These are phyloP conservation scores for Caenorhabditis brenneri DNA, from an alignment of 1,140 invertebrate genomes.

Conservation along the genomic window DNA sequence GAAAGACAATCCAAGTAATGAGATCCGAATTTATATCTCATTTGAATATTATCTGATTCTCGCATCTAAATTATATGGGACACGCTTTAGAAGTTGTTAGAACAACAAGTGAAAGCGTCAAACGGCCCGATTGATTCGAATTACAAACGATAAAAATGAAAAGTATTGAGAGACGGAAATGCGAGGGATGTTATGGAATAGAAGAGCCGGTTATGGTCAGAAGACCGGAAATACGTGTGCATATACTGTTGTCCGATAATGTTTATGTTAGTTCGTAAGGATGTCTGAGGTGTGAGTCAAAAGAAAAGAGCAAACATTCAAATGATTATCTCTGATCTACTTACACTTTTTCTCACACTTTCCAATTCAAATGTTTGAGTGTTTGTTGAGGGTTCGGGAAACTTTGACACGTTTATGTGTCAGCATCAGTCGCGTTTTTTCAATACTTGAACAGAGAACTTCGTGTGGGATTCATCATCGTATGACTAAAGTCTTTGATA, in stretches of 20 bases:
- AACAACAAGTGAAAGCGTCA: conserved; percentile 37
- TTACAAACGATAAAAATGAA: background rate
- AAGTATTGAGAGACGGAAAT: background rate
- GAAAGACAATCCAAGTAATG: background rate
- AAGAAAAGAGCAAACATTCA: conserved; percentile 18
- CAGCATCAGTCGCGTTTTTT: background rate
- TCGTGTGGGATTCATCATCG: too few species aligned
- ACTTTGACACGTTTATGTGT: background rate
- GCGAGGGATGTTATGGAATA: background rate
- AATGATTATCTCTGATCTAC: background rate
- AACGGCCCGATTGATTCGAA: background rate
- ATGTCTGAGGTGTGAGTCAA: background rate
- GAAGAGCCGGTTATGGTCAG: conserved; percentile 33
- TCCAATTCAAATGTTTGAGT: background rate
- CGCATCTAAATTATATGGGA: background rate
- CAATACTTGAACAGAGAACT: background rate
- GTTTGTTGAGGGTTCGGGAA: conserved; percentile 3
- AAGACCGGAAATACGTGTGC: conserved; percentile 33
- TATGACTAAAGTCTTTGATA: too few species aligned
- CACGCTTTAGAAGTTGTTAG: conserved; percentile 12
- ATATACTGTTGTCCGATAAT: background rate
- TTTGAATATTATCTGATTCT: conserved; percentile 29
- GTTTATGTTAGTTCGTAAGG: background rate
- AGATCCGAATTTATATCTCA: conserved; percentile 28
- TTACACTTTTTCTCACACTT: background rate